Evolutionary conservation across 1,140 invertebrate species (phyloP).

Genomic region (Drosophila funebris): DNA sequence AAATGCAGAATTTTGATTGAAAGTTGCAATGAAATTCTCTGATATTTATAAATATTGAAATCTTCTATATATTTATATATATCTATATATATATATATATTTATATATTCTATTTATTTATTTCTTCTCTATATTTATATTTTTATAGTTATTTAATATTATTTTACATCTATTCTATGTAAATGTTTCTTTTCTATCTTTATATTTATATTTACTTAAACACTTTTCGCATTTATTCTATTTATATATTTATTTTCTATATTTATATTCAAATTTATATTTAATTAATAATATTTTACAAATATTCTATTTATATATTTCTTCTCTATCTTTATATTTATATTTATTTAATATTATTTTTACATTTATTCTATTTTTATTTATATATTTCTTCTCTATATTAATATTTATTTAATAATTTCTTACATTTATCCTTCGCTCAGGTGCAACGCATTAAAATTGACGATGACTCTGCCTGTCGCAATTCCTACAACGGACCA

Average conservation of each 20-base stretch:
- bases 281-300: background rate
- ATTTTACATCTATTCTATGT: background rate
- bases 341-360: background rate
- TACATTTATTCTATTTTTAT: background rate
- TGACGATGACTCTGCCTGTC: conserved; percentile 94
- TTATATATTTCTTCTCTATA: background rate
- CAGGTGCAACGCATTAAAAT: conserved; percentile 87
- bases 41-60: too few relatives aligned
- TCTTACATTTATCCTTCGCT: background rate
- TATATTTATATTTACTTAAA: background rate
- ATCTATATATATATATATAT: background rate
- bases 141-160: background rate
- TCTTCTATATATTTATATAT: too few relatives aligned
- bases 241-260: background rate
- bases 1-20: too few relatives aligned
- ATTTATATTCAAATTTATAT: background rate
- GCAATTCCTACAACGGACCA: conserved; percentile 87
- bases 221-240: background rate
- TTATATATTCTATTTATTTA: background rate
- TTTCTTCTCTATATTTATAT: too few relatives aligned
- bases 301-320: background rate
- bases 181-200: background rate
- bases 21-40: too few relatives aligned
- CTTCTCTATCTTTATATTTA: background rate
- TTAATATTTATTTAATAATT: conserved; percentile 2